A percentile compares a stretch with the other conserved stretches of the same genome.
phyloP scores from a whole-genome alignment of 2,113 vertebrate genomes.

The Corynorhinus townsendii region DNA sequence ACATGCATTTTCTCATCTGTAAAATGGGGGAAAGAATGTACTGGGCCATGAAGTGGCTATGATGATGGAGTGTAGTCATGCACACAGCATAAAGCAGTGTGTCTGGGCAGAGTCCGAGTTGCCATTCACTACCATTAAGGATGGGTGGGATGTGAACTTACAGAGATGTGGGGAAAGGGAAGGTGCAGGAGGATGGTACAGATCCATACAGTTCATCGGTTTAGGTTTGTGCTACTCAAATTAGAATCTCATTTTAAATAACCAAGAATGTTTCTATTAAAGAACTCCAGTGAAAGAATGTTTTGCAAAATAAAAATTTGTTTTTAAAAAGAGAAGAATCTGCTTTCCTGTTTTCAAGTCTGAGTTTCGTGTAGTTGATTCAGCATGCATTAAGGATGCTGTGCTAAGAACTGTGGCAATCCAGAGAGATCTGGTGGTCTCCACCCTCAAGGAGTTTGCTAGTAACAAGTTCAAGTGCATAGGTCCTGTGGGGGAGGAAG shows the following conservation, averaged over 20 bases:
- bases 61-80: rapidly evolving
- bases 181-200: rapidly evolving
- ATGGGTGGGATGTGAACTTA: not conserved
- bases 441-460: not conserved
- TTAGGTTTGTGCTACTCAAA: not conserved
- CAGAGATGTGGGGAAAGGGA: not conserved
- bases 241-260: not conserved
- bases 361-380: not conserved
- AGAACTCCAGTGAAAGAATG: not conserved
- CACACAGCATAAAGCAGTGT: not conserved
- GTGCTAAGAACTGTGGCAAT: too few species aligned
- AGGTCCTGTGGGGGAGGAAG: not conserved
- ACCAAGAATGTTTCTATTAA: not conserved
- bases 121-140: rapidly evolving
- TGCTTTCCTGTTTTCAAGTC: not conserved
- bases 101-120: not conserved
- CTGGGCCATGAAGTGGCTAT: not conserved
- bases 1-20: not conserved
- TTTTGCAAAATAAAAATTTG: not conserved
- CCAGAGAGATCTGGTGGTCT: not conserved
- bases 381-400: too few species aligned
- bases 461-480: not conserved
- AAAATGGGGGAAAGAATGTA: not conserved
- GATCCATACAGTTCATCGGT: too few species aligned
- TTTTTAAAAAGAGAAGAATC: not conserved